A percentile compares a stretch with the other conserved stretches of the same genome.
These are phyloP conservation scores for Centroberyx gerrardi DNA, from an alignment of 2,797 vertebrate genomes.

Conservation along the genomic window DNA sequence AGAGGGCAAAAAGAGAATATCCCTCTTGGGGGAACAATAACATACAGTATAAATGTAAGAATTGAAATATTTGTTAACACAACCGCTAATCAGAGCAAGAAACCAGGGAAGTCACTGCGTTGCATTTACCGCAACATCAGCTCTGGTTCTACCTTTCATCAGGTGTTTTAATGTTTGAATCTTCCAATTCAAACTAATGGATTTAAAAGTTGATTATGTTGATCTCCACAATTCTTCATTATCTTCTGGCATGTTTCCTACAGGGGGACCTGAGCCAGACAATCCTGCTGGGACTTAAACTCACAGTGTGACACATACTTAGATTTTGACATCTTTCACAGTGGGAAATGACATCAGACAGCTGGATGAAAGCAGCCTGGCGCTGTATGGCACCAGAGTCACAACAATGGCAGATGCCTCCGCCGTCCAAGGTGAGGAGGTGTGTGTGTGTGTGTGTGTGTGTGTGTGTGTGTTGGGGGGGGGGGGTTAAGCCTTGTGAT, in stretches of 20 bases:
- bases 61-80: too few relatives aligned
- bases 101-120: background rate
- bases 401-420: constrained; percentile 3
- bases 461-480: background rate
- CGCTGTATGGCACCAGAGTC: constrained; percentile 8
- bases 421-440: constrained; percentile 7
- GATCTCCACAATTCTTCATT: too few relatives aligned
- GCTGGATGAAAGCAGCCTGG: background rate
- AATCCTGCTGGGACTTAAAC: too few relatives aligned
- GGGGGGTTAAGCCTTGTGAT: background rate
- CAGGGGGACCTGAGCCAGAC: too few relatives aligned
- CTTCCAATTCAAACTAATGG: background rate
- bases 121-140: background rate
- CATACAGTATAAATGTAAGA: too few relatives aligned
- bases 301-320: too few relatives aligned
- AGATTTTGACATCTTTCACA: too few relatives aligned
- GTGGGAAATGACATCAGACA: background rate
- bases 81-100: too few relatives aligned
- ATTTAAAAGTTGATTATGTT: background rate
- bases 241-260: too few relatives aligned
- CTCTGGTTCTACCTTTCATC: background rate
- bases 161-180: background rate
- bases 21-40: too few relatives aligned
- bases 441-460: too few relatives aligned
- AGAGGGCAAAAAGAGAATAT: too few relatives aligned